Base-by-base conservation (phyloP, 2,113 vertebrate genomes). In the Psilopogon haemacephalus region DNA sequence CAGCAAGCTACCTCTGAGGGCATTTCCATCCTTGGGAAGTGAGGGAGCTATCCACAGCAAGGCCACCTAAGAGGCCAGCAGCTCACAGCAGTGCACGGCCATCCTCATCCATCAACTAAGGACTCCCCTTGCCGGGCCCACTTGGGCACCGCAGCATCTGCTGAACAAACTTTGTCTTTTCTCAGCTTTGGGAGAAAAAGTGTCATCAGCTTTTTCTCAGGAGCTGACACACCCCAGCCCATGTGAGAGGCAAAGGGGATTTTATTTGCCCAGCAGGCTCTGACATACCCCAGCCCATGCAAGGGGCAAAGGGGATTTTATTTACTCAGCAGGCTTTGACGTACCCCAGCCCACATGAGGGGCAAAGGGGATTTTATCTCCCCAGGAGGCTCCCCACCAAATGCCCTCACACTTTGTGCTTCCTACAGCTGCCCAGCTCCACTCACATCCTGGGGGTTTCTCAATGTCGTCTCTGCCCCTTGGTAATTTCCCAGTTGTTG, bases 361-460 rank as follows among this genome's bases (percentile, higher is more conserved):
- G 8, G 33, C 40, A 63, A 55, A 37, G 19, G 16, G 32, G 54
- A 33, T 77, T 60, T 50, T 50, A n/a, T 48, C 38, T 87, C n/a
- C 20, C 37, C 2, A 0, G 8, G 8, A 91, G 56, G 18, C 46
- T 55, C 38, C 2, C 0, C 8, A 5, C 9, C 0, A 1, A 8
- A 15, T 0, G 3, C 42, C 35, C 35, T 54, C 1, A 0, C 4
- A 8, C 13, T 6, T 20, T 23, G 30, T 42, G 64, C 72, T 32
- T 52, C 18, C 28, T 0, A 0, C 16, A 89, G 73, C 64, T 5
- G 4, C 35, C 8, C 17, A 3, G 26, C 46, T 65, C 44, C 4
- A 1, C 6, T 38, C 4, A 1, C 6, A 44, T 62, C 40, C 37
- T 50, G 16, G 18, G 46, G 27, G 10, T 55, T 63, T 59, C 44